Evolutionary conservation across 2,888 invertebrate species (phyloP), one percentile per base, ranked within the genome.

Genomic region (Drosophila siamana): DNA sequence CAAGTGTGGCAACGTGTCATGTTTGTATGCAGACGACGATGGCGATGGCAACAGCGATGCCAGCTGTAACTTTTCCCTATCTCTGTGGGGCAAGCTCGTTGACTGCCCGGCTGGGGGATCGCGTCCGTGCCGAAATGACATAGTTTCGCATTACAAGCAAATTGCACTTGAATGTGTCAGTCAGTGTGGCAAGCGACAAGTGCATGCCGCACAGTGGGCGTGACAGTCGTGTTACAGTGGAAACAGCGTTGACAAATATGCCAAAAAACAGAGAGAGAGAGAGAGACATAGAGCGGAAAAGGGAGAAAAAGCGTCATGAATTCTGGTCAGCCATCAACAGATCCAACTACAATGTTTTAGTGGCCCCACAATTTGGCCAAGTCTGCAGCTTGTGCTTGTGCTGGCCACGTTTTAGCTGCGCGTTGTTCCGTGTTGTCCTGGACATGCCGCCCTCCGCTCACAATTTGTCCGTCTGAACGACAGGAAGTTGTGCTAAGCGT

Each of bases 401-500:
- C 54, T 70, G 60, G 57, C 71, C 81, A 71, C 77, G 64, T 65
- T 81, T 57, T 52, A 60, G 60, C 70, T 85, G 85, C 82, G 85
- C 83, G 71, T 87, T 62, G 66, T 78, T 63, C 86, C 64, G 46
- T 74, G 54, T 51, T 38, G 38, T 51, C 26, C 51, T 7, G 50
- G 30, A 73, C 69, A 65, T n/a, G 40, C n/a, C 66, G 66, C 66
- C 80, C 41, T 61, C 19, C 54, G 48, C 68, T 62, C 62, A 74
- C 33, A 33, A 33, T 68, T 69, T 73, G 78, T 78, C 80, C 78
- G 64, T 46, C 69, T 67, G 74, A 78, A 81, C 78, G 85, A 87
- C 88, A 80, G 85, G 85, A 85, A 85, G 85, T 85, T 89, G 82
- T 78, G 83, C 90, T 89, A 85, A 90, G 90, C 88, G 86, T 86